phyloP scores from a whole-genome alignment of 2,888 invertebrate genomes.

The Trypoxylon attenuatum region DNA sequence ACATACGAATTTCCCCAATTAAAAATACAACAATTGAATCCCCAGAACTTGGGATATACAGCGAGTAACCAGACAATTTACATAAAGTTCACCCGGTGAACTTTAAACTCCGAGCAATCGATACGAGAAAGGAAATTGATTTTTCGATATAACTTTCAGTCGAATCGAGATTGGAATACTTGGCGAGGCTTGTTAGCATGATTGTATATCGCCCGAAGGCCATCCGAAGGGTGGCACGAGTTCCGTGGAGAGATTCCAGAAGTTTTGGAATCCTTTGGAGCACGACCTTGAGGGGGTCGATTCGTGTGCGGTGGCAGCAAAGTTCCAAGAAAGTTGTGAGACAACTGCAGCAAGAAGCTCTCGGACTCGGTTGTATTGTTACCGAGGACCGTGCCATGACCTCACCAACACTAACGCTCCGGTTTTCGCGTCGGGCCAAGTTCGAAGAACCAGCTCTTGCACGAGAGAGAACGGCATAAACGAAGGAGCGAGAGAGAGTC shows the following conservation, averaged over 20 bases:
- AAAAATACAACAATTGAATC: too few species aligned
- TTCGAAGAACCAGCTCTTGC: conserved; percentile 26
- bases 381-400: conserved; percentile 36
- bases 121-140: too few species aligned
- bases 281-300: not conserved
- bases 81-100: too few species aligned
- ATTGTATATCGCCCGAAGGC: too few species aligned
- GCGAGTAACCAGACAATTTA: too few species aligned
- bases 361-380: conserved; percentile 23
- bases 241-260: too few species aligned
- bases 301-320: conserved; percentile 3
- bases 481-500: not conserved
- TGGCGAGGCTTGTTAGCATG: too few species aligned
- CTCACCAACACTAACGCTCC: conserved; percentile 34
- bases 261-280: not conserved
- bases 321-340: conserved; percentile 49
- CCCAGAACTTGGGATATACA: too few species aligned
- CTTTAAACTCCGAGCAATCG: too few species aligned
- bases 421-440: conserved; percentile 24
- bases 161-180: too few species aligned
- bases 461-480: not conserved
- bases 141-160: too few species aligned
- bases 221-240: not conserved
- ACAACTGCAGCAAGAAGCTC: conserved; percentile 33
- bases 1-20: too few species aligned